A percentile compares a stretch with the other conserved stretches of the same genome.
Conservation (phyloP, 2,113 vertebrate species). For the Crotophaga sulcirostris region DNA sequence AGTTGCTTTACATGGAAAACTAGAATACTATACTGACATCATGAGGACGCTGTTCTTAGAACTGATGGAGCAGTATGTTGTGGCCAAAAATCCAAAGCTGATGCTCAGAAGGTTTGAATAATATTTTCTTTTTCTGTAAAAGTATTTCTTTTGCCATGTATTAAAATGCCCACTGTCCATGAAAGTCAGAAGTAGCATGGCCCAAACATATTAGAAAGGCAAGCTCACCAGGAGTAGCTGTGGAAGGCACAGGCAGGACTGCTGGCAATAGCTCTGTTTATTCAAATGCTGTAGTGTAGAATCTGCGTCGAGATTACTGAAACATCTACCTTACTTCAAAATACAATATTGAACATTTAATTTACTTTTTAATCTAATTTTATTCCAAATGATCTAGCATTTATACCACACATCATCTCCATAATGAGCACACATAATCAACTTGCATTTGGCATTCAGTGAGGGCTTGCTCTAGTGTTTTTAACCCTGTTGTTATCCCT, state of each 20-base stretch:
- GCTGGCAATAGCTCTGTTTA: not conserved
- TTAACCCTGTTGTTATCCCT: not conserved
- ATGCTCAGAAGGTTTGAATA: slow-evolving; percentile 90
- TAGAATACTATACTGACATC: slow-evolving; percentile 97
- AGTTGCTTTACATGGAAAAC: slow-evolving; percentile 93
- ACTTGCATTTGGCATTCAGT: not conserved
- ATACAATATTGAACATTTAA: not conserved
- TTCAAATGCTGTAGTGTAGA: not conserved
- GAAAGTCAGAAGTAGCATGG: not conserved
- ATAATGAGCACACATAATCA: not conserved
- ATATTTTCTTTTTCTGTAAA: not conserved
- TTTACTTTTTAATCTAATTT: slow-evolving; percentile 9
- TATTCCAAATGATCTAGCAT: not conserved
- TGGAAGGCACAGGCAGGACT: not conserved
- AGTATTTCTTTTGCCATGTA: not conserved
- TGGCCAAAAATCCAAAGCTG: slow-evolving; percentile 95
- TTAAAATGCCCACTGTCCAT: not conserved
- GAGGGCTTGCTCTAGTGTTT: not conserved
- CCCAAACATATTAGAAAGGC: not conserved
- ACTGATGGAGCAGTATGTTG: slow-evolving; percentile 95
- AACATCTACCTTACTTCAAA: not conserved
- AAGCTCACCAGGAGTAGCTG: not conserved
- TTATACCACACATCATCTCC: not conserved
- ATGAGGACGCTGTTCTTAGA: slow-evolving; percentile 94
- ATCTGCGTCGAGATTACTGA: not conserved